phyloP scores from a whole-genome alignment of 1,140 invertebrate species.

The Drosophila sproati region DNA sequence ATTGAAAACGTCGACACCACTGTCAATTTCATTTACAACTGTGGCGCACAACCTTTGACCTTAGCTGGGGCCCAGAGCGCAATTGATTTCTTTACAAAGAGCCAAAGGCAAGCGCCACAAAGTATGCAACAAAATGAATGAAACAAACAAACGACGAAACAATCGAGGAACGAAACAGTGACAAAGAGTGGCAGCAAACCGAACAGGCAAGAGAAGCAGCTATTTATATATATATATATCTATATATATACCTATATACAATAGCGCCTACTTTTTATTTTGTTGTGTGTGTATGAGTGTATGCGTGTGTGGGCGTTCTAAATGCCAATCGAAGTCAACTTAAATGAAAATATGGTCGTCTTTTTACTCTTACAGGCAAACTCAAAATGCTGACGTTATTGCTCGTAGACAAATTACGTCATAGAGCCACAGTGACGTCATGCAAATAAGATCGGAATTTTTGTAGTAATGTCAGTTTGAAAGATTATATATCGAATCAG shows the following conservation, averaged over 20 bases:
- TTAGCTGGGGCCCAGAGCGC: constrained; percentile 27
- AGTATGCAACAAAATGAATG: constrained; percentile 43
- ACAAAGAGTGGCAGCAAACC: not conserved
- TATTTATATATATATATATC: constrained; percentile 31
- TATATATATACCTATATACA: not conserved
- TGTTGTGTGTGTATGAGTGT: not conserved
- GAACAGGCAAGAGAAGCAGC: not conserved
- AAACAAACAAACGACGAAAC: constrained; percentile 25
- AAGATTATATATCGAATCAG: not conserved
- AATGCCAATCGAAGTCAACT: constrained; percentile 44
- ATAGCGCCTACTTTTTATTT: not conserved
- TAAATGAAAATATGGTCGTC: constrained; percentile 14
- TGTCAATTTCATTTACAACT: constrained; percentile 45
- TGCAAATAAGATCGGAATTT: not conserved
- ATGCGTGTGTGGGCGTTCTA: constrained; percentile 22
- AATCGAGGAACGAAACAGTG: not conserved
- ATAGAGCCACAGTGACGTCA: constrained; percentile 41
- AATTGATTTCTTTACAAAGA: constrained; percentile 35
- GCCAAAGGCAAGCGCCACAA: constrained; percentile 11
- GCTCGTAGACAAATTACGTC: constrained; percentile 30
- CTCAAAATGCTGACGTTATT: constrained; percentile 4
- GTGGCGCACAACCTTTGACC: constrained; percentile 38
- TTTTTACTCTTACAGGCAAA: not conserved
- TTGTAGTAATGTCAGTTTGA: not conserved
- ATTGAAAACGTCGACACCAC: constrained; percentile 11